Conservation (phyloP, 2,888 invertebrate genomes). For the Spodoptera littoralis region DNA sequence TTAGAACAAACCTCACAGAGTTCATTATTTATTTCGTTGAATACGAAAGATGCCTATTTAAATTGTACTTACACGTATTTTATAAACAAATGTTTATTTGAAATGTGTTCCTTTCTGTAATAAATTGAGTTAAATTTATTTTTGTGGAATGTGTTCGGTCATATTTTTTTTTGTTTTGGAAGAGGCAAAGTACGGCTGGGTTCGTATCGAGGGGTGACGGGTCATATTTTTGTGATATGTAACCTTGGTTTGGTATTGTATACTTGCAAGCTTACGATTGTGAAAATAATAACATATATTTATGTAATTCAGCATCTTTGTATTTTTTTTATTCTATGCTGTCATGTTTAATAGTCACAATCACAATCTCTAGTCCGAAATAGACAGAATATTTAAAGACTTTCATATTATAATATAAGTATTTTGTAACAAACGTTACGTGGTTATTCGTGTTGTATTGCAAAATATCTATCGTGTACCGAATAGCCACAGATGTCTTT, state of each 20-base stretch:
- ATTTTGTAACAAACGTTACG: not conserved
- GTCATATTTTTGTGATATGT: constrained; percentile 9
- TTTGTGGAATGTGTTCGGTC: not conserved
- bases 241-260: too few relatives aligned
- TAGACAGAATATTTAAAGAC: too few relatives aligned
- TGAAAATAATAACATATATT: too few relatives aligned
- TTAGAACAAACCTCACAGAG: constrained; percentile 5
- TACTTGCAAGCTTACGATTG: too few relatives aligned
- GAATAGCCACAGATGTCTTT: constrained; percentile 4
- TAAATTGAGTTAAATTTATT: not conserved
- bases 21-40: constrained; percentile 24
- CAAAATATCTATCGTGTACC: not conserved
- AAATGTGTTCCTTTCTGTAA: constrained; percentile 5
- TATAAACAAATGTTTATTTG: not conserved
- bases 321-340: too few relatives aligned
- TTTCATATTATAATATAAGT: too few relatives aligned
- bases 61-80: constrained; percentile 17
- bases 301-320: too few relatives aligned
- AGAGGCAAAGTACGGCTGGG: constrained; percentile 10
- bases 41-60: constrained; percentile 14
- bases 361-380: too few relatives aligned
- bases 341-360: too few relatives aligned
- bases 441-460: constrained; percentile 7
- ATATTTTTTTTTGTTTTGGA: constrained; percentile 3
- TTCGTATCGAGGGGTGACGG: not conserved